Base-by-base conservation (phyloP, 2,888 invertebrate genomes). In the Tenthredo distinguenda region DNA sequence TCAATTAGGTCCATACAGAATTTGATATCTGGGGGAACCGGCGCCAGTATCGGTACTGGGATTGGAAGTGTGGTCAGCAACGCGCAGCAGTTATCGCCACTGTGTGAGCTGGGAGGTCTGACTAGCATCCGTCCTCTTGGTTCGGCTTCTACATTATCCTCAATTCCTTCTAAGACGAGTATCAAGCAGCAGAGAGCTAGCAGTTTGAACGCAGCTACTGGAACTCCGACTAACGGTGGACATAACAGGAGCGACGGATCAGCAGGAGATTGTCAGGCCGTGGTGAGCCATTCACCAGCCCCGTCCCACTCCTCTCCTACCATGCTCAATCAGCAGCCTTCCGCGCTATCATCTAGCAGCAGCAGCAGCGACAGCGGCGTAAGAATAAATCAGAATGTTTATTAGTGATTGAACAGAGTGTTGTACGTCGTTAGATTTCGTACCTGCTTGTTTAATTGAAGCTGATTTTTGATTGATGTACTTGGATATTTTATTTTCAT, bases 341-440 rank as follows among this genome's bases (percentile, higher is more conserved):
- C 89, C 37, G 88, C 89, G 76, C 87, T 90, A 47, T 87, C 90
- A 10, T 93, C 93, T 47, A 93, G 94, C 79, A 91, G 93, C 47
- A 94, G 94, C 86, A 94, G 94, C 87, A 95, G 94, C 85, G 93
- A 93, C 71, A 92, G 91, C 87, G 93, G 93, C 68, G 93, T 93
- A 89, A 90, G 90, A 87, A 68, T 71, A 26, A 72, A n/a, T 71
- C 50, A 26, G 50, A 37, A 72, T 47, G 62, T 85, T 74, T 86
- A 50, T 55, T 31, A 55, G 31, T 2, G 2, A 76, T 76, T 71
- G 72, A 55, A 55, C 55, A 55, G 55, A 55, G 55, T 55, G 55
- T 55, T 79, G 65, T 84, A 55, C 71, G 55, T 84, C 68, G 68
- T 31, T 68, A 31, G 68, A 68, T 68, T 21, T 58, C 31, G 86